Percentiles rank a stretch among this genome's conserved stretches.
phyloP scores from a whole-genome alignment of 2,888 invertebrate genomes.

The Melieria picta region DNA sequence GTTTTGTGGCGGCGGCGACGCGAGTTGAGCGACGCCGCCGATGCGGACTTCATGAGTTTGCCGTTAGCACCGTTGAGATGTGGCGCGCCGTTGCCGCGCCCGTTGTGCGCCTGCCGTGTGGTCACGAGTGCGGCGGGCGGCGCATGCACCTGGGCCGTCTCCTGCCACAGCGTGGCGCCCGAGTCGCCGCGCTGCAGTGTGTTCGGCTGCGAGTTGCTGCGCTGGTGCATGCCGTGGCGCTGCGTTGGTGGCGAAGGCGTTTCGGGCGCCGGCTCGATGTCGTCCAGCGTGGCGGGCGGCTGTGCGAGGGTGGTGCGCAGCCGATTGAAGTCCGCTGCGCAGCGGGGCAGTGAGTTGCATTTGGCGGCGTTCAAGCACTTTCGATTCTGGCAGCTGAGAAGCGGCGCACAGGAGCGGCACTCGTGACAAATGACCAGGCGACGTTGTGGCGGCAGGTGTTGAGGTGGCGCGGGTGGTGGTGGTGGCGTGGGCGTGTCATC shows the following conservation, averaged over 20 bases:
- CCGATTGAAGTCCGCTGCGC: conserved; percentile 65
- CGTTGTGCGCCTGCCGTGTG: conserved; percentile 48
- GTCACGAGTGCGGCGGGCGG: conserved; percentile 31
- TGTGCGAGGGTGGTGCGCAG: conserved; percentile 60
- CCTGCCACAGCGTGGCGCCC: conserved; percentile 52
- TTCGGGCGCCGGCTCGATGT: conserved; percentile 57
- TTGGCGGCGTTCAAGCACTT: conserved; percentile 66
- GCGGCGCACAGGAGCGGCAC: conserved; percentile 63
- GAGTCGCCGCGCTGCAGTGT: conserved; percentile 64
- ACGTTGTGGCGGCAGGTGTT: conserved; percentile 40
- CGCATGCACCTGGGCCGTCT: conserved; percentile 44
- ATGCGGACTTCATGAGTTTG: conserved; percentile 68
- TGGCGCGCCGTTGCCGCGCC: conserved; percentile 44
- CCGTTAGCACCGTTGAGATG: conserved; percentile 46
- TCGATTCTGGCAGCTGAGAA: conserved; percentile 64
- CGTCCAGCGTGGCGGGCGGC: conserved; percentile 58
- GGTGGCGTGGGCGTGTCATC: conserved; percentile 50
- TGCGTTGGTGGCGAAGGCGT: conserved; percentile 42
- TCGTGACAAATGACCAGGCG: conserved; percentile 62
- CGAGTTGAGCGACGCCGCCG: conserved; percentile 73
- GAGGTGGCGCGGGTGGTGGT: conserved; percentile 51
- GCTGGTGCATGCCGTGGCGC: conserved; percentile 52
- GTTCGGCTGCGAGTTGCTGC: conserved; percentile 65
- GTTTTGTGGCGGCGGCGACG: conserved; percentile 80
- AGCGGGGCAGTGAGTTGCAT: conserved; percentile 67